A percentile compares a stretch with the other conserved stretches of the same genome.
Conservation (phyloP, 1,140 invertebrate species). For the Rhopalosiphum padi region DNA sequence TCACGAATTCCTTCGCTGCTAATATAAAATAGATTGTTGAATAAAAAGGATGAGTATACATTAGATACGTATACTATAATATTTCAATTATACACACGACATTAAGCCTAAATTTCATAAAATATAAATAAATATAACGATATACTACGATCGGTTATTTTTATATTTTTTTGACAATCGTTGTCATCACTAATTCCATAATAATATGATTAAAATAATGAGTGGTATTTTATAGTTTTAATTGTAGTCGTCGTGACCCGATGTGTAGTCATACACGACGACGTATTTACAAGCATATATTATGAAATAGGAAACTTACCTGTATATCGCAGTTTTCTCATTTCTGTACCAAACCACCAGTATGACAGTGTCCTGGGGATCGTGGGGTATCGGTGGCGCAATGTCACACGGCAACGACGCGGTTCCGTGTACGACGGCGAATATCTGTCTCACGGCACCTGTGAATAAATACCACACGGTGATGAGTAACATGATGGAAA, state of each 20-base stretch:
- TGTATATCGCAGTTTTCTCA: conserved; percentile 71
- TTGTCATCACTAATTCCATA: not conserved
- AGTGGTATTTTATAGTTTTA: not conserved
- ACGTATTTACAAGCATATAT: not conserved
- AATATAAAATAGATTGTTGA: not conserved
- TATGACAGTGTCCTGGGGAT: conserved; percentile 69
- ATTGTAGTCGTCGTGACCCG: not conserved
- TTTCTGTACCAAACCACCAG: conserved; percentile 75
- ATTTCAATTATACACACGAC: not conserved
- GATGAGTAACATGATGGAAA: not conserved
- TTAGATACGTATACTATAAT: not conserved
- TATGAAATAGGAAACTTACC: conserved; percentile 25
- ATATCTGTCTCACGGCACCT: conserved; percentile 68
- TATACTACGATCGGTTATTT: not conserved
- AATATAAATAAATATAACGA: not conserved
- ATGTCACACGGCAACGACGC: conserved; percentile 73
- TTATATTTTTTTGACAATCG: not conserved
- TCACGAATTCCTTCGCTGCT: not conserved
- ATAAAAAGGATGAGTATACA: not conserved
- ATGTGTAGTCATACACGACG: not conserved
- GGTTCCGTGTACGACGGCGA: conserved; percentile 69
- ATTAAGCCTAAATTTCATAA: accelerated
- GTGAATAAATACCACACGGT: conserved; percentile 63
- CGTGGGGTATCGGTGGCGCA: conserved; percentile 68
- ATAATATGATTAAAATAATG: not conserved